phyloP scores from a whole-genome alignment of 2,888 invertebrate genomes.

The Spialia ferax region DNA sequence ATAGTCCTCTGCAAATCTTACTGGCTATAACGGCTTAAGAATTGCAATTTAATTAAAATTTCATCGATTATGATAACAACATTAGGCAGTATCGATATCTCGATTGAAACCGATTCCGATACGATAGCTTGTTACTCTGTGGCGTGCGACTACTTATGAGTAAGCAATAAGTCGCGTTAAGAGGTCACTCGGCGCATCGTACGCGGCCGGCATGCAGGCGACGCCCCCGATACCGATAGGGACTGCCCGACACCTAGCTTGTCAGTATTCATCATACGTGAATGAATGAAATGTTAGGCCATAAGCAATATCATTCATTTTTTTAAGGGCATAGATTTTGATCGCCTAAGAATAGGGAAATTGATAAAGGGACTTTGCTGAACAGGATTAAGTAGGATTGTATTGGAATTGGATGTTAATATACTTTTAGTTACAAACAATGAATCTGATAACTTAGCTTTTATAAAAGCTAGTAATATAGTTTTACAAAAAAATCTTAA shows the following conservation, averaged over 20 bases:
- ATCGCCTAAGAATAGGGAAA: neutral
- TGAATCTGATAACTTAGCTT: too few species aligned
- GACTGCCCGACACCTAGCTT: conserved; percentile 53
- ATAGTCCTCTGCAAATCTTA: too few species aligned
- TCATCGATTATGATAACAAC: too few species aligned
- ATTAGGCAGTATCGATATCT: neutral
- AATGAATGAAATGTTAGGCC: conserved; percentile 17
- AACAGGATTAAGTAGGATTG: too few species aligned
- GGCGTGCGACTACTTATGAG: conserved; percentile 73
- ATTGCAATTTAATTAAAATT: too few species aligned
- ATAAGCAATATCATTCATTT: neutral
- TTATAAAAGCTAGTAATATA: too few species aligned
- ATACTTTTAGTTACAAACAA: too few species aligned
- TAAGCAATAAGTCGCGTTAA: conserved; percentile 82
- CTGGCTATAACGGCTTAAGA: too few species aligned
- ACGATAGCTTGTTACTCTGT: conserved; percentile 49
- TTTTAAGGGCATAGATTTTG: neutral
- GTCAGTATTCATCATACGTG: conserved; percentile 31
- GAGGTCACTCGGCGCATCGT: conserved; percentile 80
- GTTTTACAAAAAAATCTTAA: too few species aligned
- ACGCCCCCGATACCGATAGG: conserved; percentile 70
- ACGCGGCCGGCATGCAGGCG: conserved; percentile 77
- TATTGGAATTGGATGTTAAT: too few species aligned
- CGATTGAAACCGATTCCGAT: conserved; percentile 29
- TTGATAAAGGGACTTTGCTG: too few species aligned